These are phyloP conservation scores for Bombycilla garrulus DNA, from an alignment of 2,113 vertebrate genomes.

Conservation along the genomic window DNA sequence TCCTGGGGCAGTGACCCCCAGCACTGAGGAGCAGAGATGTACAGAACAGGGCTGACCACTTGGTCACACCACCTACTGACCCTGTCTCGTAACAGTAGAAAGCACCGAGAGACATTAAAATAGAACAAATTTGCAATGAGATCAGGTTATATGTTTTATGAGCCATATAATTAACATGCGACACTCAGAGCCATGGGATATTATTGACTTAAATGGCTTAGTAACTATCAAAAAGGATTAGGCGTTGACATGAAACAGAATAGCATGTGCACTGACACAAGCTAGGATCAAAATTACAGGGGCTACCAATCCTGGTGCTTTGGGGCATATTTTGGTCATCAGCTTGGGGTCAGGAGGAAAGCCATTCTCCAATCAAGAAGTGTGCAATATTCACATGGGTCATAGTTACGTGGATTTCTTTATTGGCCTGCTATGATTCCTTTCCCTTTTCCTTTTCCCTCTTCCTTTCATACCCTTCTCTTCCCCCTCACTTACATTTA, in stretches of 20 bases:
- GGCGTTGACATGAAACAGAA: constrained; percentile 56
- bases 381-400: not conserved
- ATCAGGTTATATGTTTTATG: constrained; percentile 57
- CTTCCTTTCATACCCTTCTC: not conserved
- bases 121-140: constrained; percentile 39
- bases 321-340: constrained; percentile 32
- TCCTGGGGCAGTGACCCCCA: not conserved
- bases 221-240: constrained; percentile 66
- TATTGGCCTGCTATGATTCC: not conserved
- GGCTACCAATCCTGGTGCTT: constrained; percentile 37
- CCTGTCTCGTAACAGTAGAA: not conserved
- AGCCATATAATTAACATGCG: constrained; percentile 60
- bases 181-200: constrained; percentile 47
- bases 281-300: constrained; percentile 50
- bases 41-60: not conserved
- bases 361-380: not conserved
- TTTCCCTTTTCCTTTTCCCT: not conserved
- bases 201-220: constrained; percentile 66
- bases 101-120: constrained; percentile 24
- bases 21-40: not conserved
- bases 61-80: not conserved
- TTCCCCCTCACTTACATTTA: not conserved
- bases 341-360: constrained; percentile 11
- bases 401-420: not conserved
- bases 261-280: constrained; percentile 36